Evolutionary conservation across 2,888 invertebrate genomes (phyloP), one percentile per base, ranked within the genome.

Genomic region (Deilephila porcellus): DNA sequence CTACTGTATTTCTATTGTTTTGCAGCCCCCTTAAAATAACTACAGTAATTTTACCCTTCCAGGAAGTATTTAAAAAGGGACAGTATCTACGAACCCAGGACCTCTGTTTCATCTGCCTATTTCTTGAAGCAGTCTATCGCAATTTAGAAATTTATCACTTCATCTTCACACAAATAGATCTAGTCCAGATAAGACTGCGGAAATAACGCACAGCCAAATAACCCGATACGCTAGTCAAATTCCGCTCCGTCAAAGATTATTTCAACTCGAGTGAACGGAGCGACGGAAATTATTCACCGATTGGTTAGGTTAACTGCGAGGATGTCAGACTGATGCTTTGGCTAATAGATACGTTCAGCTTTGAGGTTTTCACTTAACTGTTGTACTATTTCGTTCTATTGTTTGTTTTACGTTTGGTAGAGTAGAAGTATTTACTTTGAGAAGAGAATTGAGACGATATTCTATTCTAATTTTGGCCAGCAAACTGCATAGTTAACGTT

Each of bases 281-380:
- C n/a, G 62, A 29, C 79, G 84, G 82, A 83, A 80, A 83, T 84
- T 78, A 79, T 78, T 78, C 74, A 72, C 73, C 78, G 75, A 83
- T 82, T 81, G 79, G 79, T 73, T 81, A 78, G 75, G 74, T 75
- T 71, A 74, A 71, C 74, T 75, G 63, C 63, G 63, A 14, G 63
- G 37, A 8, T 19, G 63, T 37, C 34, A 34, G 34, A n/a, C 34
- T 34, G 32, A 62, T 60, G 63, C 63, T 63, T 63, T 63, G 63
- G 6, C 6, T 63, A 63, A n/a, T 63, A 63, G 63, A 63, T 34
- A 63, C 63, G 34, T 37, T 29, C 11, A 60, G 14, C 29, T 29
- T 37, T 34, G 63, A 19, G 63, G 63, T 62, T 62, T 5, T 6
- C 17, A 32, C 19, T 62, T 62, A 62, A 62, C 14, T 60, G 14